These are phyloP conservation scores for Hirudo medicinalis DNA, from an alignment of 1,140 invertebrate genomes.

Conservation along the genomic window DNA sequence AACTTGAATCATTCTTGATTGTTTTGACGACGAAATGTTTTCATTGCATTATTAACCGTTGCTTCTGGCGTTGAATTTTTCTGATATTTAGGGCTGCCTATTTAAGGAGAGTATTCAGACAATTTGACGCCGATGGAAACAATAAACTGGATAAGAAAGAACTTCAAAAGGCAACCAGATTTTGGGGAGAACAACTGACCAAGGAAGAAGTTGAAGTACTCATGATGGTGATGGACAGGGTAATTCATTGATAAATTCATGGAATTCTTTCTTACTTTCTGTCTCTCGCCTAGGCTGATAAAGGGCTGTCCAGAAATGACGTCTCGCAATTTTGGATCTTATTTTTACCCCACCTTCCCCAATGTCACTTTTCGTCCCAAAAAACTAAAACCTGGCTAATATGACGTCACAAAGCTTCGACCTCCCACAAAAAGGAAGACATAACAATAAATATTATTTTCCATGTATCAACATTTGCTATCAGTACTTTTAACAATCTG, in stretches of 20 bases:
- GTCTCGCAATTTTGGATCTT: no score
- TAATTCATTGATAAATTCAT: neutral
- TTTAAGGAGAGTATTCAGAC: constrained; percentile 2
- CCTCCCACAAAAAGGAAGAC: no score
- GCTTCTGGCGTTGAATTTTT: neutral
- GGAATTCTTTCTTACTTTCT: neutral
- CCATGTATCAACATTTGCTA: no score
- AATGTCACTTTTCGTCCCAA: no score
- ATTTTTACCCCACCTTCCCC: no score
- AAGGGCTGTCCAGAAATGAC: neutral
- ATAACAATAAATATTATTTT: no score
- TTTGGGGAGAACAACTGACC: neutral
- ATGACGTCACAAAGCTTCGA: no score
- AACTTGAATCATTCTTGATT: no score
- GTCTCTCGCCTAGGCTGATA: neutral
- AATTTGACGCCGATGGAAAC: neutral
- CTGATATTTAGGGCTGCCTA: neutral
- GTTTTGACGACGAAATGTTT: no score
- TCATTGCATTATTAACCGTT: no score
- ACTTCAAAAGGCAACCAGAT: neutral
- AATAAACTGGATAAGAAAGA: constrained; percentile 1
- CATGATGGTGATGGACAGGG: constrained; percentile 9
- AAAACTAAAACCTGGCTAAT: no score
- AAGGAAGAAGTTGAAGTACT: constrained; percentile 8
- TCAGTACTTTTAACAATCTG: no score